Conservation (phyloP, 92 coral and sea anemone genomes). For the Blastomussa wellsi region DNA sequence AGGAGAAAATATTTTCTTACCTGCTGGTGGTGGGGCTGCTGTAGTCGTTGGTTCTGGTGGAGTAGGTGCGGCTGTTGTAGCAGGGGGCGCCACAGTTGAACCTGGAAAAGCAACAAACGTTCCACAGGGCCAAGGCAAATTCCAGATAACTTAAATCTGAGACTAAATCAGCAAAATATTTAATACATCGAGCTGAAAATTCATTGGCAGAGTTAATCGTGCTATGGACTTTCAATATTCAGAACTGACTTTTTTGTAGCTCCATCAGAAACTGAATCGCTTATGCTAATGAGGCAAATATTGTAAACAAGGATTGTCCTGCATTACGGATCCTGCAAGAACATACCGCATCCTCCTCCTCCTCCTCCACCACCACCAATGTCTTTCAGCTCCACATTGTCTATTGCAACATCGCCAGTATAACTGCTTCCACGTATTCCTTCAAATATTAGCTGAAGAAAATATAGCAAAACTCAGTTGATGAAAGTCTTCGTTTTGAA, state of each 20-base stretch:
- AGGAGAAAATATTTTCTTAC: background rate
- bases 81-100: constrained; percentile 3
- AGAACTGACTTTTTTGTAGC: too few species aligned
- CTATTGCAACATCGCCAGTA: background rate
- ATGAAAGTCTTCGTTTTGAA: background rate
- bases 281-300: too few species aligned
- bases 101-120: background rate
- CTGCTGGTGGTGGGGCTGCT: background rate
- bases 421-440: constrained; percentile 29
- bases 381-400: constrained; percentile 12
- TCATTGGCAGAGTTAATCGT: too few species aligned
- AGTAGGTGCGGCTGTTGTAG: background rate
- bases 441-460: constrained; percentile 25
- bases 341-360: background rate
- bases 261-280: too few species aligned
- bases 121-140: too few species aligned
- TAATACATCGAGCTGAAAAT: too few species aligned
- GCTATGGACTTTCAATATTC: too few species aligned
- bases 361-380: background rate
- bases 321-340: background rate
- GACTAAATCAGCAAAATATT: too few species aligned
- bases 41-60: background rate
- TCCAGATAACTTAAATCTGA: too few species aligned
- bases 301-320: too few species aligned
- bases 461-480: background rate